Conservation (phyloP, 2,888 invertebrate genomes). For the Chironomus riparius region DNA sequence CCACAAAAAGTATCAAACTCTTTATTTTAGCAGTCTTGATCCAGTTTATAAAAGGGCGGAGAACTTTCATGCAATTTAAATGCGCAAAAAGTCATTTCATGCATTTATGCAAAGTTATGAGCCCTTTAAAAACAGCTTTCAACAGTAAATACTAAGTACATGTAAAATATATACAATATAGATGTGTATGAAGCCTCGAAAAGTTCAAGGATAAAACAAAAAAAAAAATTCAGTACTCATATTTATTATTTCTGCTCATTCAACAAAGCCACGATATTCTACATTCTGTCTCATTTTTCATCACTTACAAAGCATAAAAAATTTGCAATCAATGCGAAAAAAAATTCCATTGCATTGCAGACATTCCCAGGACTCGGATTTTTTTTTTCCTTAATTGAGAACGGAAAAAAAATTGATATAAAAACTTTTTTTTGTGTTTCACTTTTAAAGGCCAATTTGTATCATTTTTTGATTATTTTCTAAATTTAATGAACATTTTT, state of each 20-base stretch:
- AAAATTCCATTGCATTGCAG: conserved; percentile 9
- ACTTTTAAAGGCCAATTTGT: conserved; percentile 3
- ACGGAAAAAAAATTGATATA: background rate
- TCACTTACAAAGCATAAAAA: background rate
- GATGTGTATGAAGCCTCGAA: conserved; percentile 15
- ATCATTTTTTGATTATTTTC: background rate
- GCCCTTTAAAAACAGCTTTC: too few relatives aligned
- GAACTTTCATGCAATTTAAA: too few relatives aligned
- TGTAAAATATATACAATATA: background rate
- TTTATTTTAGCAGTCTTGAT: too few relatives aligned
- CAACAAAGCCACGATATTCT: background rate
- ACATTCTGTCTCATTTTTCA: background rate
- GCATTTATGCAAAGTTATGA: too few relatives aligned
- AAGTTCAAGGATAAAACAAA: conserved; percentile 17
- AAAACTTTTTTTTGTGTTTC: background rate
- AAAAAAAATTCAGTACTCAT: background rate
- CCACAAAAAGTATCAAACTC: too few relatives aligned
- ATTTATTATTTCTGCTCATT: background rate
- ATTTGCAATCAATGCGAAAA: background rate
- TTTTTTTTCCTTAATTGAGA: background rate
- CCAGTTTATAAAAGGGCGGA: too few relatives aligned
- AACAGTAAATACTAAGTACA: background rate
- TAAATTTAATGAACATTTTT: background rate
- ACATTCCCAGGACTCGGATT: background rate
- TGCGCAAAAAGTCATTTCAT: too few relatives aligned